Percentiles rank a stretch among this genome's conserved stretches.
Evolutionary conservation across 2,888 invertebrate genomes (phyloP).

Genomic region (Drosophila cracens): DNA sequence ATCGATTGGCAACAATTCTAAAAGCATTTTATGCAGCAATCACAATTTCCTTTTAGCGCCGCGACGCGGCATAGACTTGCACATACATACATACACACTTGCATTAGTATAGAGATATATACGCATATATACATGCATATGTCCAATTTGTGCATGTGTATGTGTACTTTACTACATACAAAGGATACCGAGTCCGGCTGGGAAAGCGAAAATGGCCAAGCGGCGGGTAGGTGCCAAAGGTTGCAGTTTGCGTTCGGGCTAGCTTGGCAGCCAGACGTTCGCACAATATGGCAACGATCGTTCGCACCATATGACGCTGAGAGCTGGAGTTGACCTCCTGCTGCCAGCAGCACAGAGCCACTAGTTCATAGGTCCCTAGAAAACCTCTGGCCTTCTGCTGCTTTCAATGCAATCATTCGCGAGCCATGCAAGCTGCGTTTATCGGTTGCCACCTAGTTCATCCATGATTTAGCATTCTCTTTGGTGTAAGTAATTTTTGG

Average conservation of each 20-base stretch:
- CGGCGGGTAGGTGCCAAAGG: constrained; percentile 34
- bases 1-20: constrained; percentile 80
- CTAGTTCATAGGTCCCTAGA: constrained; percentile 5
- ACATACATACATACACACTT: constrained; percentile 1
- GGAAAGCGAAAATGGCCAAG: constrained; percentile 23
- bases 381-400: constrained; percentile 32
- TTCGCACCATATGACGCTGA: constrained; percentile 71
- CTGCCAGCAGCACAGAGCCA: constrained; percentile 18
- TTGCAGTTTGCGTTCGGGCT: constrained; percentile 31
- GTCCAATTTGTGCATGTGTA: background rate
- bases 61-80: constrained; percentile 48
- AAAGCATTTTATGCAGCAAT: constrained; percentile 79
- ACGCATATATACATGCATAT: constrained; percentile 1
- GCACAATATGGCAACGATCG: constrained; percentile 77
- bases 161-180: constrained; percentile 24
- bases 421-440: constrained; percentile 39
- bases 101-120: constrained; percentile 8
- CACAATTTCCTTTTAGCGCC: constrained; percentile 78
- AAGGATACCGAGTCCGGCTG: constrained; percentile 14
- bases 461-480: constrained; percentile 82
- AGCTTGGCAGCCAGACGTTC: constrained; percentile 56
- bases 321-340: constrained; percentile 33
- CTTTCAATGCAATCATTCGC: constrained; percentile 79
- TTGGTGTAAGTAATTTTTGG: constrained; percentile 66
- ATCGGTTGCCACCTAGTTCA: constrained; percentile 56